Percentiles rank a stretch among this genome's conserved stretches.
phyloP scores from a whole-genome alignment of 2,888 invertebrate genomes.

The Stictocephala bisonia region DNA sequence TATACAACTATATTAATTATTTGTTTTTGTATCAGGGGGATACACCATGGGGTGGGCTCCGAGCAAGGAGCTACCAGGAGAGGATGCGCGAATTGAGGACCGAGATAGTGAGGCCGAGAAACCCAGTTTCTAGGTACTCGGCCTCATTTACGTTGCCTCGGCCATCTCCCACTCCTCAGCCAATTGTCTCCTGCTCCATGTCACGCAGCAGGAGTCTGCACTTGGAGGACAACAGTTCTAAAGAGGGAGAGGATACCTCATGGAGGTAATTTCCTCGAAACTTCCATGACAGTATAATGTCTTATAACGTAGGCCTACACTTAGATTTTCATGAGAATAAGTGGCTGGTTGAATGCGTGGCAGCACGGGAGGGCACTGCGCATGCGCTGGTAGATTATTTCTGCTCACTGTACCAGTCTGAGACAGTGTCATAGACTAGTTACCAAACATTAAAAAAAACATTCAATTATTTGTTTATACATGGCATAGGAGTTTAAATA shows the following conservation, averaged over 20 bases:
- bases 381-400: too few relatives aligned
- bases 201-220: conserved; percentile 45
- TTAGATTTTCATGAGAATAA: too few relatives aligned
- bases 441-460: too few relatives aligned
- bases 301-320: too few relatives aligned
- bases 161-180: conserved; percentile 9
- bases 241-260: conserved; percentile 48
- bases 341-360: too few relatives aligned
- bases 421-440: too few relatives aligned
- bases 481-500: too few relatives aligned
- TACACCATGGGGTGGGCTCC: conserved; percentile 34
- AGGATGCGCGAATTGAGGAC: conserved; percentile 28
- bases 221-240: conserved; percentile 32
- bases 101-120: conserved; percentile 32
- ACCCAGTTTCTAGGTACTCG: neutral
- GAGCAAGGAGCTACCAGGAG: conserved; percentile 7
- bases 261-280: conserved; percentile 43
- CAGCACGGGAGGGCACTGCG: too few relatives aligned
- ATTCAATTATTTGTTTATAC: too few relatives aligned
- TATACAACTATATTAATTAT: too few relatives aligned
- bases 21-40: conserved; percentile 25
- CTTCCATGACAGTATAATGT: too few relatives aligned
- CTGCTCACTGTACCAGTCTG: too few relatives aligned
- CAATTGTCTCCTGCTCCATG: conserved; percentile 30
- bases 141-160: conserved; percentile 45